Conservation (phyloP, 1,140 invertebrate genomes). For the Drosophila ficusphila region DNA sequence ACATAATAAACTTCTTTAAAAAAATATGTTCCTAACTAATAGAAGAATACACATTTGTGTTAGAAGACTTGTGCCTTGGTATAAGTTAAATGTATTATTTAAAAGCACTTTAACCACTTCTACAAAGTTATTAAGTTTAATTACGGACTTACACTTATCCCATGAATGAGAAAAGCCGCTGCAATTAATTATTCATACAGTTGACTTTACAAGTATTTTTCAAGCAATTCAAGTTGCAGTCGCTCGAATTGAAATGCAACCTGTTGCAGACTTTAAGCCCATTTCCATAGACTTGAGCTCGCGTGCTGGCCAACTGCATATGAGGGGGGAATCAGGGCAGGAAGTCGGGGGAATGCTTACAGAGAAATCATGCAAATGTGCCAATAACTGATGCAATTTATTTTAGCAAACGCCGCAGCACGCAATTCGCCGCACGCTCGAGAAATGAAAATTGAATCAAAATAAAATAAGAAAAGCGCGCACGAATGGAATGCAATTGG, state of each 20-base stretch:
- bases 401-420: slow-evolving; percentile 40
- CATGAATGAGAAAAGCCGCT: neutral
- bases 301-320: slow-evolving; percentile 64
- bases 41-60: too few species aligned
- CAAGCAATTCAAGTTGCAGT: slow-evolving; percentile 1
- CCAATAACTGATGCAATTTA: slow-evolving; percentile 68
- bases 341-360: slow-evolving; percentile 9
- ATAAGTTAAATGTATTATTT: too few species aligned
- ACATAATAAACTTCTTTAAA: too few species aligned
- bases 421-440: slow-evolving; percentile 48
- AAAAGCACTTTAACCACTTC: neutral
- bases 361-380: slow-evolving; percentile 57
- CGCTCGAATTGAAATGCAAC: slow-evolving; percentile 14
- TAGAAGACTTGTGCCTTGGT: too few species aligned
- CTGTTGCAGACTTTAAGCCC: slow-evolving; percentile 54
- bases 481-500: slow-evolving; percentile 65
- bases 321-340: neutral
- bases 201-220: neutral
- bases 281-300: slow-evolving; percentile 16
- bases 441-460: slow-evolving; percentile 50
- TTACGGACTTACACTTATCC: neutral
- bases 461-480: slow-evolving; percentile 15
- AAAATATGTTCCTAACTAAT: too few species aligned
- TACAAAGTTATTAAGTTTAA: slow-evolving; percentile 7
- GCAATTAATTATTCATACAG: neutral